Conservation (phyloP, 2,113 vertebrate species). For the Illadopsis cleaveri region DNA sequence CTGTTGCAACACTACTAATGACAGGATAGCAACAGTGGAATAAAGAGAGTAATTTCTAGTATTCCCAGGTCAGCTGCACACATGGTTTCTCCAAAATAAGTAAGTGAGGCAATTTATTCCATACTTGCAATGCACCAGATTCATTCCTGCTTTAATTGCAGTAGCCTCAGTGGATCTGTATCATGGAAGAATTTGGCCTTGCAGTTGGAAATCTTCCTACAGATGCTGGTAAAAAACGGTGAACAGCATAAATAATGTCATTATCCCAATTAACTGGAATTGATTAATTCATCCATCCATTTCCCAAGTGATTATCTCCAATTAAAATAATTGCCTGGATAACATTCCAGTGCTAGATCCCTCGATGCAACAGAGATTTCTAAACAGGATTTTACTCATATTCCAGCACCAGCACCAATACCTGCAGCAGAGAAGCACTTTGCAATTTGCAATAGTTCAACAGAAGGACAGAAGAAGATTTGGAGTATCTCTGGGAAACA, state of each 20-base stretch:
- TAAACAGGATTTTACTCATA: not conserved
- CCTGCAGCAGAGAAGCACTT: not conserved
- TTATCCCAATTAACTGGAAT: slow-evolving; percentile 49
- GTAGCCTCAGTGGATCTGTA: not conserved
- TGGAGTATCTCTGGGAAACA: not conserved
- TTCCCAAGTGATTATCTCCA: slow-evolving; percentile 39
- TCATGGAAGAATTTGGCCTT: not conserved
- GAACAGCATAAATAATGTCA: slow-evolving; percentile 40
- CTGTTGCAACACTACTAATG: slow-evolving; percentile 40
- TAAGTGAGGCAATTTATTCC: slow-evolving; percentile 20
- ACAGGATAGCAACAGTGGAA: slow-evolving; percentile 29
- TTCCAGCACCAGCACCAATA: not conserved
- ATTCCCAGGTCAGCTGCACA: slow-evolving; percentile 44
- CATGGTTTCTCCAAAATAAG: slow-evolving; percentile 35
- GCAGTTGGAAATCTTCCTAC: slow-evolving; percentile 9
- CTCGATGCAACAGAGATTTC: not conserved
- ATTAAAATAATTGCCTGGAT: slow-evolving; percentile 43
- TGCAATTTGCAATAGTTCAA: not conserved
- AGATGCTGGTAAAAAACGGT: not conserved
- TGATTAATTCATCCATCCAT: slow-evolving; percentile 45
- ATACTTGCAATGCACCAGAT: not conserved
- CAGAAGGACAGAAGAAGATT: not conserved
- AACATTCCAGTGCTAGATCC: not conserved
- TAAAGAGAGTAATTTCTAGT: slow-evolving; percentile 42
- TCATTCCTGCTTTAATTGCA: not conserved